Evolutionary conservation across 30 jellyfish, hydroid and myxozoan species (phyloP).

Genomic region (Hydractinia echinata): DNA sequence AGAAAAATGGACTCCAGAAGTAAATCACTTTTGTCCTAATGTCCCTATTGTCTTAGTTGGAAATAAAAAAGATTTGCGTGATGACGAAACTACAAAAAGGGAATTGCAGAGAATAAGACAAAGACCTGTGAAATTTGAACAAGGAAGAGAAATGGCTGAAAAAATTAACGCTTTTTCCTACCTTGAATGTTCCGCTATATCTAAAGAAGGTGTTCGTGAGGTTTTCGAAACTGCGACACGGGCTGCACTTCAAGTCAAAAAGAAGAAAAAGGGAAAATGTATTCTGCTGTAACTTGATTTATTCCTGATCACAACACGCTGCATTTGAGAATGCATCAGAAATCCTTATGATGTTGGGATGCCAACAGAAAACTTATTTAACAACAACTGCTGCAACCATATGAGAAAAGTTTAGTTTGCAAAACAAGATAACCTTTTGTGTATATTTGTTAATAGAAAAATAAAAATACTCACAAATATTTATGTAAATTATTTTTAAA

Average conservation of each 20-base stretch:
- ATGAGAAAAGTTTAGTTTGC: no score
- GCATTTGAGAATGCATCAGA: neutral
- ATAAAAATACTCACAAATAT: no score
- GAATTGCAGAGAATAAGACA: constrained; percentile 91
- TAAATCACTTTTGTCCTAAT: constrained; percentile 99
- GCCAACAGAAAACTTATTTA: no score
- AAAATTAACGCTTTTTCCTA: constrained; percentile 80
- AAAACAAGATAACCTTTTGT: no score
- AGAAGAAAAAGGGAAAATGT: constrained; percentile 70
- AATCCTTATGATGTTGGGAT: neutral
- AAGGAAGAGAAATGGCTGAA: constrained; percentile 92
- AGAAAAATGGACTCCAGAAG: constrained; percentile 99
- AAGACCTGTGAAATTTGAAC: constrained; percentile 93
- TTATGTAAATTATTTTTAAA: no score
- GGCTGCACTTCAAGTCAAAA: constrained; percentile 96
- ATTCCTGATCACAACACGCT: neutral
- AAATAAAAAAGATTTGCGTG: constrained; percentile 93
- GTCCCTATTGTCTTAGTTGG: constrained; percentile 99
- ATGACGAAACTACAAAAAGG: constrained; percentile 78
- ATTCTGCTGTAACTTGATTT: constrained; percentile 42
- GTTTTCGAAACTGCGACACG: constrained; percentile 98
- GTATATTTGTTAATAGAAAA: no score
- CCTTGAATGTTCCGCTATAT: constrained; percentile 95
- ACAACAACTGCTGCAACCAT: no score
- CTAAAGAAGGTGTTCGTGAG: constrained; percentile 97